Base-by-base conservation (phyloP, 2,888 invertebrate species). In the Metellina segmentata region DNA sequence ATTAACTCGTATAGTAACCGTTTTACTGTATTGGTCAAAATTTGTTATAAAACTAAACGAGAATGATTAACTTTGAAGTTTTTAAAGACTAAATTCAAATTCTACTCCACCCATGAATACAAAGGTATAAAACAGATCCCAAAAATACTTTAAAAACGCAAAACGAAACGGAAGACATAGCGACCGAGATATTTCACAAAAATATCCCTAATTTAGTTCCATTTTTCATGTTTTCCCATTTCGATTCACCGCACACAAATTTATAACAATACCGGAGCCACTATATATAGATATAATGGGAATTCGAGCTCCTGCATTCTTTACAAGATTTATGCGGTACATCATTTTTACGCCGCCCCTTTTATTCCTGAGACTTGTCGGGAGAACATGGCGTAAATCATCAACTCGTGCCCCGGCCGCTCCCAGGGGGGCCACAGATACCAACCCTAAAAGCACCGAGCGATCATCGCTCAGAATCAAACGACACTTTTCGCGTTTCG, bases 401-500 rank as follows among this genome's bases (percentile, higher is more conserved):
- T 61, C 88, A 81, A 34, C 88, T 81, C 88, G 72, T 81, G 88
- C 72, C 88, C 72, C 20, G 8, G 34, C 49, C 13, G n/a, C n/a
- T 81, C 88, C 88, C 88, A 53, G 88, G 88, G 88, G 74, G 49
- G 81, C 72, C 81, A 81, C 48, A 69, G 51, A 74, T 74, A 81
- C 48, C 74, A 53, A 49, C 81, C 69, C 81, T 74, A 81, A 88
- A 81, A 88, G 75, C 61, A 52, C 74, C n/a, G 7, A 70, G 81
- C 81, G 74, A 88, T 81, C 88, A 88, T 88, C 88, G 81, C 88
- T 88, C 88, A 88, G 87, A 52, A 79, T 79, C 87, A 87, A 81
- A 81, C 81, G 88, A 75, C 75, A 81, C 79, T 88, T 88, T 87
- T 79, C 79, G 52, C 87, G 79, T 87, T 87, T 86, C 85, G 48